These are phyloP conservation scores for Zeugodacus cucurbitae DNA, from an alignment of 1,140 invertebrate species.

Conservation along the genomic window DNA sequence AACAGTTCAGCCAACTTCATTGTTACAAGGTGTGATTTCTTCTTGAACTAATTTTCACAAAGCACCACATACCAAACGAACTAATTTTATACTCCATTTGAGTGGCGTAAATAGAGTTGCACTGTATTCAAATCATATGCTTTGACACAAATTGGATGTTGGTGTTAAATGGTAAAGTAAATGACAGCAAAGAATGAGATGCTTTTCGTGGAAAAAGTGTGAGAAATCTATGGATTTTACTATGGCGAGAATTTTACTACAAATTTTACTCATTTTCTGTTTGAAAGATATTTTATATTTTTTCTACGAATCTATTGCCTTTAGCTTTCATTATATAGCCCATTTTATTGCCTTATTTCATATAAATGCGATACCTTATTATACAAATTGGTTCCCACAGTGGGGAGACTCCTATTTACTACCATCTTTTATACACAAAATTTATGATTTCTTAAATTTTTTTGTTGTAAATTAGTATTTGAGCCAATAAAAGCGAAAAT, in stretches of 20 bases:
- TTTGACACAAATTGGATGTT: neutral
- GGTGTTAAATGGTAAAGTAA: neutral
- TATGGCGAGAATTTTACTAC: neutral
- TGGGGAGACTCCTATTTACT: too few species aligned
- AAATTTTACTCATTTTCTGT: neutral
- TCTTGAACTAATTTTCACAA: neutral
- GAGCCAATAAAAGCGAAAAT: too few species aligned
- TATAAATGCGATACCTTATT: neutral
- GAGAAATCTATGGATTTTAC: too few species aligned
- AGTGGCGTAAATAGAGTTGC: neutral
- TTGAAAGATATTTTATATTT: too few species aligned
- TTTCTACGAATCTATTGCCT: neutral
- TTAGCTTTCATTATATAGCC: neutral
- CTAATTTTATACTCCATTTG: conserved; percentile 11
- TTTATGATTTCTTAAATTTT: neutral
- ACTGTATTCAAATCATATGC: neutral
- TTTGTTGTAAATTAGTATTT: too few species aligned
- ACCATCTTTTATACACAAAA: neutral
- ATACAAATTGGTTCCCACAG: neutral
- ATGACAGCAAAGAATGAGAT: neutral
- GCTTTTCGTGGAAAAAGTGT: neutral
- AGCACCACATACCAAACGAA: neutral
- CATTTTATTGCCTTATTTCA: neutral
- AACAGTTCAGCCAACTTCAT: neutral
- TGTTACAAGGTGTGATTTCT: neutral